These are phyloP conservation scores for Hybognathus amarus DNA, from an alignment of 2,797 vertebrate species.

Conservation along the genomic window DNA sequence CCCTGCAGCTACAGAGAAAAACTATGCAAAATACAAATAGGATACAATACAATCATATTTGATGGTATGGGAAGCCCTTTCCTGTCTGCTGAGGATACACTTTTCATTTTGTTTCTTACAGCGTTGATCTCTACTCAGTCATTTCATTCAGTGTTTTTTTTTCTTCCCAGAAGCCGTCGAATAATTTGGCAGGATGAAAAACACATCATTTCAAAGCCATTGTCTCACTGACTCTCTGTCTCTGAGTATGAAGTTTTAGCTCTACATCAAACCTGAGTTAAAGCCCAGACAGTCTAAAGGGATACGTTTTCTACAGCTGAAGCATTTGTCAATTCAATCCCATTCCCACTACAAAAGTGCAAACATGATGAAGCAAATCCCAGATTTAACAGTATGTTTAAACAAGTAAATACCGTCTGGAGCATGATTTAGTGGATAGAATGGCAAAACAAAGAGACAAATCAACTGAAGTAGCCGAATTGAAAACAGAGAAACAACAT, in stretches of 20 bases:
- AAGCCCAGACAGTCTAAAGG: constrained; percentile 52
- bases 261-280: constrained; percentile 61
- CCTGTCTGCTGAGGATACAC: constrained; percentile 56
- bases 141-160: not conserved
- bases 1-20: constrained; percentile 59
- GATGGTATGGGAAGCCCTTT: constrained; percentile 67
- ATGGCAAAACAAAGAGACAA: constrained; percentile 68
- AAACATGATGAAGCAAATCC: constrained; percentile 50
- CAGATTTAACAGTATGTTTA: constrained; percentile 65
- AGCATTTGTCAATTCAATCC: constrained; percentile 53
- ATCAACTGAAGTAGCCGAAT: constrained; percentile 64
- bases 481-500: constrained; percentile 70
- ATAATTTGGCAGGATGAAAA: constrained; percentile 53
- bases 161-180: not conserved
- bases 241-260: constrained; percentile 43
- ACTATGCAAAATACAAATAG: constrained; percentile 60
- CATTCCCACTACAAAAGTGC: constrained; percentile 49
- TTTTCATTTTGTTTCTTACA: not conserved
- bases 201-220: constrained; percentile 38
- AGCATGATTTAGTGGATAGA: constrained; percentile 70
- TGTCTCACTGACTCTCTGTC: constrained; percentile 35
- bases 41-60: constrained; percentile 59
- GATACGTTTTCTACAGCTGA: constrained; percentile 49
- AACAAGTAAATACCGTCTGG: constrained; percentile 60
- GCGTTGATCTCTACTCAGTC: not conserved